phyloP scores from a whole-genome alignment of 1,140 invertebrate species.

The Penaeus indicus region DNA sequence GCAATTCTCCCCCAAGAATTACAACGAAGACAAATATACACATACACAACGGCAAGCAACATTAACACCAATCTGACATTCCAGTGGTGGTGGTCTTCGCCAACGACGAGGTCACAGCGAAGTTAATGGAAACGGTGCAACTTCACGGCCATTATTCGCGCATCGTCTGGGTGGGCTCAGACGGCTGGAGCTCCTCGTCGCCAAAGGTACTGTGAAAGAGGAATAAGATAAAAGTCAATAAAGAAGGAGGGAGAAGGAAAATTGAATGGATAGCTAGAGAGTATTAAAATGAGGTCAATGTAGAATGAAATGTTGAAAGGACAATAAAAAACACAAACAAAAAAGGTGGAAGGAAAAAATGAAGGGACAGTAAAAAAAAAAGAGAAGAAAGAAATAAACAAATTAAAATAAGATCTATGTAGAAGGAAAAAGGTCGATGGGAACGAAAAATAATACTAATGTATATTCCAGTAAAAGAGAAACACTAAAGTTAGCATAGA shows the following conservation, averaged over 20 bases:
- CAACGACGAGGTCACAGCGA: constrained; percentile 72
- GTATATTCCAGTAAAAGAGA: too few relatives aligned
- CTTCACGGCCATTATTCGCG: constrained; percentile 68
- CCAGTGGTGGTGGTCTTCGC: constrained; percentile 75
- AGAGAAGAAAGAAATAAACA: too few relatives aligned
- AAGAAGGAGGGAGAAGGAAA: too few relatives aligned
- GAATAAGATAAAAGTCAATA: not conserved
- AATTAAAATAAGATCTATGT: too few relatives aligned
- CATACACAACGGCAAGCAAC: not conserved
- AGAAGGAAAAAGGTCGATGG: too few relatives aligned
- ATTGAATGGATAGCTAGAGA: too few relatives aligned
- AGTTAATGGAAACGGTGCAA: constrained; percentile 72
- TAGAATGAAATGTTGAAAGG: not conserved
- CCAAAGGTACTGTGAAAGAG: constrained; percentile 62
- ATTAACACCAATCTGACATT: constrained; percentile 7
- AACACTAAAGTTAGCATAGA: too few relatives aligned
- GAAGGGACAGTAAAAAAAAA: not conserved
- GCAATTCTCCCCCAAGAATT: too few relatives aligned
- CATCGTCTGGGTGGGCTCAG: constrained; percentile 72
- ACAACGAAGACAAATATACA: too few relatives aligned
- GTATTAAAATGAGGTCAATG: too few relatives aligned
- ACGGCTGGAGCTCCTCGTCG: constrained; percentile 71
- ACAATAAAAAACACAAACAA: not conserved
- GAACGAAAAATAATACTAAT: too few relatives aligned
- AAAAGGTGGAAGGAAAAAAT: not conserved